Evolutionary conservation across 2,797 vertebrate species (phyloP).

Genomic region (Gobio occitaniae): DNA sequence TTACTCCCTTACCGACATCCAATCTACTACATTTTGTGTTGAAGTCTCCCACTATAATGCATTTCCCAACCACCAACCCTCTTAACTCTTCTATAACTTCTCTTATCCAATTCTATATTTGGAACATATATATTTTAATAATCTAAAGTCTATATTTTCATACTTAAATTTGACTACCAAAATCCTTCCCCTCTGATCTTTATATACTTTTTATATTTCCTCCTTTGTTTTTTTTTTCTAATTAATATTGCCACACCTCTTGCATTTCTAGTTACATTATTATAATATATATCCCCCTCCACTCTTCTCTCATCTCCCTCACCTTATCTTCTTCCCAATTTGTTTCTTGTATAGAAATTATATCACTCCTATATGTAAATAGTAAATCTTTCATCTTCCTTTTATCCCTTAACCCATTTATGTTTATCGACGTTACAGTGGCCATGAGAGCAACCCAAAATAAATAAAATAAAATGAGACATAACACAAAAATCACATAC

Average conservation of each 20-base stretch:
- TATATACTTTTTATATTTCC: background rate
- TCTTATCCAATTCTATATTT: background rate
- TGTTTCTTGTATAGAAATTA: background rate
- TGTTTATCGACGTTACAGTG: background rate
- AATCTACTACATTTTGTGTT: background rate
- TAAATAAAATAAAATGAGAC: background rate
- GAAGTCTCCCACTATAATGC: background rate
- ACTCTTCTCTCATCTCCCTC: background rate
- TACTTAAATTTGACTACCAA: background rate
- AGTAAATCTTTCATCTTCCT: background rate
- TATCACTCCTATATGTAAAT: background rate
- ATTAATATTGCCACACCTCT: background rate
- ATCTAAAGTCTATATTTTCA: background rate
- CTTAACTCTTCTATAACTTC: background rate
- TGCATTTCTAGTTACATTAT: background rate
- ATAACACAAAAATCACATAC: background rate
- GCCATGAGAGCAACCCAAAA: background rate
- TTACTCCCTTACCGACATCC: background rate
- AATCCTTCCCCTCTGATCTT: background rate
- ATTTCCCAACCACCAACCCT: background rate
- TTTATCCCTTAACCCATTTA: background rate
- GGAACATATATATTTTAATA: slow-evolving; percentile 1
- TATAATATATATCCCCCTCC: background rate
- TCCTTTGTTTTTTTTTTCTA: background rate
- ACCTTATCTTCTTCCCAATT: background rate